A percentile compares a stretch with the other conserved stretches of the same genome.
Conservation (phyloP, 2,113 vertebrate species). For the Sylvilagus bachmani region DNA sequence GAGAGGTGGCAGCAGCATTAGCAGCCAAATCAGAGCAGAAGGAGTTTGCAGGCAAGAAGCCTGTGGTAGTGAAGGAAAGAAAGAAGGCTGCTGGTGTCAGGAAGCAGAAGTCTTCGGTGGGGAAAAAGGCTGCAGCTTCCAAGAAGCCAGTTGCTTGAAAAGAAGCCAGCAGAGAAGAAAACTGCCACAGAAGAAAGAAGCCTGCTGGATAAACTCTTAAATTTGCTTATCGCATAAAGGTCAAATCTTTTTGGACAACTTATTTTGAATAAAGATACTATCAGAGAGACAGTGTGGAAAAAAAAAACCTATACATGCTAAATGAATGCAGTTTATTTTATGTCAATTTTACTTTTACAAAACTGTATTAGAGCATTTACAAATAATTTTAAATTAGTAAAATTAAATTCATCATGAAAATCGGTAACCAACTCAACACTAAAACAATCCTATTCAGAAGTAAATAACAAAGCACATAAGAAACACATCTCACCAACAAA, state of each 20-base stretch:
- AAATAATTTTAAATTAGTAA: background rate
- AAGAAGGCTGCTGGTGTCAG: conserved; percentile 51
- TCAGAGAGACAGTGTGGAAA: conserved; percentile 35
- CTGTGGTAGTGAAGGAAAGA: conserved; percentile 56
- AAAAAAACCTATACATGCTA: too few species aligned
- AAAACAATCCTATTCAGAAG: background rate
- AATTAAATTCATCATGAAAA: background rate
- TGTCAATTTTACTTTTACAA: background rate
- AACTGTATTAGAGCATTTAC: background rate
- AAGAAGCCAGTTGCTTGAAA: conserved; percentile 21
- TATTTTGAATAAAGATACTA: conserved; percentile 77
- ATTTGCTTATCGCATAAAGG: background rate
- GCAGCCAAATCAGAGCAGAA: conserved; percentile 68
- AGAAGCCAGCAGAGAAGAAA: conserved; percentile 60
- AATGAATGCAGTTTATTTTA: background rate
- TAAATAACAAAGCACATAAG: background rate
- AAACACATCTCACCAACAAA: too few species aligned
- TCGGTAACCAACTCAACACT: background rate
- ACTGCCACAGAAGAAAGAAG: conserved; percentile 55
- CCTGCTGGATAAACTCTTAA: conserved; percentile 62
- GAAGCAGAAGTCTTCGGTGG: conserved; percentile 67
- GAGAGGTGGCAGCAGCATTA: conserved; percentile 73
- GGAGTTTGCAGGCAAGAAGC: conserved; percentile 64
- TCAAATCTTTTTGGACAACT: conserved; percentile 50
- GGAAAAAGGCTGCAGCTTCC: conserved; percentile 61